Conservation (phyloP, 2,888 invertebrate species). For the Frankliniella intonsa region DNA sequence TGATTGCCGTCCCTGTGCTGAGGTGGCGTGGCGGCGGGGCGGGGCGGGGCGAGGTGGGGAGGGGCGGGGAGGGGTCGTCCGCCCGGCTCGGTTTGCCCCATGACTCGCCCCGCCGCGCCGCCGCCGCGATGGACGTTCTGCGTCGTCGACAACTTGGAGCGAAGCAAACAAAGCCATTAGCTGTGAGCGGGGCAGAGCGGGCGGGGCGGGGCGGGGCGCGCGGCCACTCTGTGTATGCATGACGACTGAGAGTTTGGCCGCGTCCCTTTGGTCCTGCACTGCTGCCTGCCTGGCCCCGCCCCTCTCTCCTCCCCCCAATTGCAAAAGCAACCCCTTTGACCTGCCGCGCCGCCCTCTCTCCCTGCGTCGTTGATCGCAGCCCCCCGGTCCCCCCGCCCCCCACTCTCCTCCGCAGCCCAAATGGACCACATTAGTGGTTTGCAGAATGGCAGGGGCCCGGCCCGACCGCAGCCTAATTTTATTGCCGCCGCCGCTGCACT, state of each 20-base stretch:
- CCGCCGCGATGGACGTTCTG: neutral
- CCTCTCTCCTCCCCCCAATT: neutral
- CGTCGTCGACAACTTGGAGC: constrained; percentile 10
- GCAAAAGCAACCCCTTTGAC: neutral
- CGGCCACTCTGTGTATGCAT: neutral
- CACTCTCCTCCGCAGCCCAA: neutral
- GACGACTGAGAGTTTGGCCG: neutral
- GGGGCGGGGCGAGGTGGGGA: neutral
- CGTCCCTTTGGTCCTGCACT: neutral
- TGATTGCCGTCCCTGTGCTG: neutral
- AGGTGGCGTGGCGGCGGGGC: neutral
- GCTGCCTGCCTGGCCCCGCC: neutral
- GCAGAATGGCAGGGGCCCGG: too few species aligned
- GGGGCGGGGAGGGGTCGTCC: too few species aligned
- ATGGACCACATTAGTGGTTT: too few species aligned
- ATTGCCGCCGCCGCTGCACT: too few species aligned
- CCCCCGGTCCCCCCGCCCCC: neutral
- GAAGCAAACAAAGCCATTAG: constrained; percentile 25
- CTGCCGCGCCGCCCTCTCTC: neutral
- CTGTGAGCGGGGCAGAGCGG: neutral
- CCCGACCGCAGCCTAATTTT: too few species aligned
- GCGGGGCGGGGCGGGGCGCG: neutral
- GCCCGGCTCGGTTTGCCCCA: too few species aligned
- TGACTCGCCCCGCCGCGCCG: too few species aligned
- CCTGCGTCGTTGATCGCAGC: too few species aligned